Percentiles rank a stretch among this genome's conserved stretches.
Evolutionary conservation across 2,888 invertebrate genomes (phyloP).

Genomic region (Panopea generosa): DNA sequence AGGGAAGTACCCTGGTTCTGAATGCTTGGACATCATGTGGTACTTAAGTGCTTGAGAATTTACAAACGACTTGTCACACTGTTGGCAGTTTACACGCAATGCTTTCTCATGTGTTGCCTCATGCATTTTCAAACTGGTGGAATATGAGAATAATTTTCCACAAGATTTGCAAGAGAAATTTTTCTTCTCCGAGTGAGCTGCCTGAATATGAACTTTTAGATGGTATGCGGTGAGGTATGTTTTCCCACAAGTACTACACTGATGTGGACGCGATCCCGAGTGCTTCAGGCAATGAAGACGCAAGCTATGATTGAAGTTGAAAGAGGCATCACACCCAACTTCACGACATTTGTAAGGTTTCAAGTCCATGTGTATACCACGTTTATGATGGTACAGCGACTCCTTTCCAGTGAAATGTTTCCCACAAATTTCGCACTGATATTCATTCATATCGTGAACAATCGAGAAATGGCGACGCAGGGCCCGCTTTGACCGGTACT

Average conservation of each 20-base stretch:
- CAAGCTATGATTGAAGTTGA: constrained; percentile 80
- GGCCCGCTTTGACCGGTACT: constrained; percentile 60
- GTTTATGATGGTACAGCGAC: constrained; percentile 78
- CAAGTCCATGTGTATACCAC: constrained; percentile 74
- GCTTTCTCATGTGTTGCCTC: constrained; percentile 75
- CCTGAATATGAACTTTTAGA: constrained; percentile 79
- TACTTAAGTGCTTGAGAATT: constrained; percentile 70
- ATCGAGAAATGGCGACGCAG: constrained; percentile 57
- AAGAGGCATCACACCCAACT: constrained; percentile 73
- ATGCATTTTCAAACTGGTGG: constrained; percentile 78
- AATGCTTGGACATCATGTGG: constrained; percentile 73
- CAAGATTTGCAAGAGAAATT: constrained; percentile 74
- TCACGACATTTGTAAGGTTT: constrained; percentile 78
- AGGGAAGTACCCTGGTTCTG: constrained; percentile 56
- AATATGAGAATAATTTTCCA: constrained; percentile 80
- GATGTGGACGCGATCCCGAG: constrained; percentile 76
- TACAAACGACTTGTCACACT: constrained; percentile 79
- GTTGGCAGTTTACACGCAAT: constrained; percentile 72
- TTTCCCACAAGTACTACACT: constrained; percentile 78
- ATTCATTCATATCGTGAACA: constrained; percentile 51
- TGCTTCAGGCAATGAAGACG: constrained; percentile 79
- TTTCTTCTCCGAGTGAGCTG: constrained; percentile 72
- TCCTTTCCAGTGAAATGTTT: constrained; percentile 76
- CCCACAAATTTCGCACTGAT: constrained; percentile 77
- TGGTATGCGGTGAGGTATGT: constrained; percentile 81